Conservation (phyloP, 92 coral and sea anemone genomes). For the Phenganax stokvisi region DNA sequence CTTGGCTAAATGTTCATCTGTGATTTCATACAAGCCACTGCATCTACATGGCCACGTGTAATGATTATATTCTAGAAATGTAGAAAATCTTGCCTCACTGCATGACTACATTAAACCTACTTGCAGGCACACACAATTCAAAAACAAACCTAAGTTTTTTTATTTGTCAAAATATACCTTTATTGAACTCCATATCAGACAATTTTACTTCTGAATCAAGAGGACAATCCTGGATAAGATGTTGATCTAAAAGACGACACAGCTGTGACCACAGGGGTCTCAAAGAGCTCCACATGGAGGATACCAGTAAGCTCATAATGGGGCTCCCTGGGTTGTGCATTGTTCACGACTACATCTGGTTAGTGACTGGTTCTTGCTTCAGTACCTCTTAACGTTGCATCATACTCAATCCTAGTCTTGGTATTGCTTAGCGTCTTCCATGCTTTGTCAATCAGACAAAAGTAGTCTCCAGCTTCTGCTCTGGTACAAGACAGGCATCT, state of each 20-base stretch:
- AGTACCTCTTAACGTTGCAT: slow-evolving; percentile 74
- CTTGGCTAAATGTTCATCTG: slow-evolving; percentile 65
- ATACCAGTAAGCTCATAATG: too few relatives aligned
- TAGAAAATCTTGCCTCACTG: background rate
- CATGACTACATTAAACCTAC: background rate
- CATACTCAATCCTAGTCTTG: slow-evolving; percentile 55
- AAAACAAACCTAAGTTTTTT: background rate
- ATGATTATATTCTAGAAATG: slow-evolving; percentile 47
- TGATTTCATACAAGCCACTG: slow-evolving; percentile 72
- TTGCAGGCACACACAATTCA: background rate
- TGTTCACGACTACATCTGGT: too few relatives aligned
- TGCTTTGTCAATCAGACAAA: slow-evolving; percentile 63
- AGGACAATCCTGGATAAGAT: slow-evolving; percentile 81
- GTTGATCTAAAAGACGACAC: slow-evolving; percentile 46
- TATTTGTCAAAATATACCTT: slow-evolving; percentile 50
- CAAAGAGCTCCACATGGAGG: too few relatives aligned
- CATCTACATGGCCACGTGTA: slow-evolving; percentile 74
- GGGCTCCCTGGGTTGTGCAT: too few relatives aligned
- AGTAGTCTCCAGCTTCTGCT: slow-evolving; percentile 49
- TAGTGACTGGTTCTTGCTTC: background rate
- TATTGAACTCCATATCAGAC: slow-evolving; percentile 82
- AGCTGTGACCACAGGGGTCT: background rate
- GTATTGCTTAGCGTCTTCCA: slow-evolving; percentile 72
- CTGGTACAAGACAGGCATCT: slow-evolving; percentile 42
- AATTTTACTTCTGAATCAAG: slow-evolving; percentile 84